Conservation (phyloP, 2,888 invertebrate species). For the Drosophila acutilabella region DNA sequence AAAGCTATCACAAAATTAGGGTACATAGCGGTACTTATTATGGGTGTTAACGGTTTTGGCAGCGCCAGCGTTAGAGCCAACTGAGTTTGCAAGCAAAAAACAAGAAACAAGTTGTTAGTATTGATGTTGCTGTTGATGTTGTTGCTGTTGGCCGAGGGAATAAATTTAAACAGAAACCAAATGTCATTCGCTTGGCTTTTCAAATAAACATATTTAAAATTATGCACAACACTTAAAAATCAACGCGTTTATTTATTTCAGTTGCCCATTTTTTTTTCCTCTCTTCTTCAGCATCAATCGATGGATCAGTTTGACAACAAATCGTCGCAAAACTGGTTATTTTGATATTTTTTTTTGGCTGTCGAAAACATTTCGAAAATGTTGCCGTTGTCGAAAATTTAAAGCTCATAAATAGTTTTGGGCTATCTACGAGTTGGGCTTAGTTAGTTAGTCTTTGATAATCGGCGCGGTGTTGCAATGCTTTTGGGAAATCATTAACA, state of each 20-base stretch:
- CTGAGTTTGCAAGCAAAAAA: constrained; percentile 55
- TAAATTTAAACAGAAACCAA: constrained; percentile 75
- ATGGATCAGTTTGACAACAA: constrained; percentile 75
- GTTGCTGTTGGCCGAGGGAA: constrained; percentile 41
- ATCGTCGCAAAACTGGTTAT: constrained; percentile 67
- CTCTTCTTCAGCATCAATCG: constrained; percentile 42
- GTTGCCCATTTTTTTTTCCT: constrained; percentile 22
- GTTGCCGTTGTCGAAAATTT: constrained; percentile 61
- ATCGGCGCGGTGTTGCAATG: constrained; percentile 64
- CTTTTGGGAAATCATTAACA: constrained; percentile 51
- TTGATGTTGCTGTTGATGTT: constrained; percentile 31
- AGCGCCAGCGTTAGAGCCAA: constrained; percentile 55
- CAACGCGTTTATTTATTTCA: constrained; percentile 74
- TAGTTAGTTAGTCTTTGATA: constrained; percentile 60
- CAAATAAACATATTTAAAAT: constrained; percentile 72
- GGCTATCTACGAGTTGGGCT: constrained; percentile 46
- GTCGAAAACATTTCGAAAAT: constrained; percentile 72
- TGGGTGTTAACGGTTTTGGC: constrained; percentile 82
- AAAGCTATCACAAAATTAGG: constrained; percentile 74
- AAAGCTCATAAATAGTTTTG: constrained; percentile 74
- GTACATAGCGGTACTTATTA: constrained; percentile 83
- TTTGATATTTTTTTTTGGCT: constrained; percentile 23
- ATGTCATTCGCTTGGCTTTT: constrained; percentile 63
- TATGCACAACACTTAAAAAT: constrained; percentile 81
- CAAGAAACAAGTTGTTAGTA: constrained; percentile 56